A percentile compares a stretch with the other conserved stretches of the same genome.
Conservation (phyloP, 1,140 invertebrate species). For the Episyrphus balteatus region DNA sequence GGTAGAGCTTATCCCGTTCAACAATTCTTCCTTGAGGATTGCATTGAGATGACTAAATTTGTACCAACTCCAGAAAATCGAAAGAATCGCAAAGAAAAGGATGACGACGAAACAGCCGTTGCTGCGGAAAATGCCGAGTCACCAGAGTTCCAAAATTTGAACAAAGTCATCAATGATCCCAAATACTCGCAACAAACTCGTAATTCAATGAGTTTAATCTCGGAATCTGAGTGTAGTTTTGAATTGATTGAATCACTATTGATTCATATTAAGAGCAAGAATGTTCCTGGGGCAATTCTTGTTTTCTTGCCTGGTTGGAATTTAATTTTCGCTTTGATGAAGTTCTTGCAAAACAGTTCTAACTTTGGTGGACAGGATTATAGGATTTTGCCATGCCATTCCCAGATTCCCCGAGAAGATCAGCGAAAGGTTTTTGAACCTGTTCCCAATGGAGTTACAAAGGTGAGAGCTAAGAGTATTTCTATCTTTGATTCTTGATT, state of each 20-base stretch:
- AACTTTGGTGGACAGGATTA: constrained; percentile 60
- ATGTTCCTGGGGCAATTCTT: constrained; percentile 72
- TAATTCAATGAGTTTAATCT: constrained; percentile 60
- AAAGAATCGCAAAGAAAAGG: constrained; percentile 57
- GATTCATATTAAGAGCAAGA: constrained; percentile 58
- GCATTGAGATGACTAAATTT: constrained; percentile 70
- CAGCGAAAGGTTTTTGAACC: constrained; percentile 77
- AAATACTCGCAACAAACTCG: constrained; percentile 53
- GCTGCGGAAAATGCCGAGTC: constrained; percentile 37
- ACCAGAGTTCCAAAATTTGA: constrained; percentile 69
- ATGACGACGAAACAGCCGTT: constrained; percentile 49
- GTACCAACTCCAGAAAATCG: constrained; percentile 56
- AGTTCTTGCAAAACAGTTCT: constrained; percentile 65
- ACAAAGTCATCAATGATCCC: constrained; percentile 44
- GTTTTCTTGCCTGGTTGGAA: constrained; percentile 93
- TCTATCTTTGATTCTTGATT: background rate
- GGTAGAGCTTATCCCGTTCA: constrained; percentile 71
- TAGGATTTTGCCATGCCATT: constrained; percentile 74
- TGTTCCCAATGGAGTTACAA: constrained; percentile 59
- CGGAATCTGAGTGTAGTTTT: constrained; percentile 77
- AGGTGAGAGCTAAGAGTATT: constrained; percentile 32
- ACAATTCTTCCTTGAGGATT: constrained; percentile 86
- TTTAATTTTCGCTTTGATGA: constrained; percentile 84
- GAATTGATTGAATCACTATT: constrained; percentile 80
- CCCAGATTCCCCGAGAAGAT: constrained; percentile 81